Conservation (phyloP, 2,113 vertebrate genomes). For the Trochalopteron elliotii region DNA sequence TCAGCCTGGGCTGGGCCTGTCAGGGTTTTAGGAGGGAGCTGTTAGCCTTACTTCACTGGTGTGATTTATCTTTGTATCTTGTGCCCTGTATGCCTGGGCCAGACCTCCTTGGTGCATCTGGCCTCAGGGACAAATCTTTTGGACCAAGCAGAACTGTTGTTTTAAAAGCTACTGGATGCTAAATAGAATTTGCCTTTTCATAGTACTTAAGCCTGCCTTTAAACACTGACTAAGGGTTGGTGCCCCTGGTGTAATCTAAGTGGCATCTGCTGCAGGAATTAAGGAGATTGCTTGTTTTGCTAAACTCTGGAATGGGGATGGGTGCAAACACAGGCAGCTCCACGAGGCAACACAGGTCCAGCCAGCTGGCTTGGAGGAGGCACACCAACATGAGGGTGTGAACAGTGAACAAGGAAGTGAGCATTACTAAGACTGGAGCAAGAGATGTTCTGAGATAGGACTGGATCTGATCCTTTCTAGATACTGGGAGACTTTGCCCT, state of each 20-base stretch:
- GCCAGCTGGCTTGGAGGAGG: background rate
- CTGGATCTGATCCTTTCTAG: background rate
- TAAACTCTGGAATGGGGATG: background rate
- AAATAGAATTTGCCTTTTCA: background rate
- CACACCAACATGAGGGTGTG: background rate
- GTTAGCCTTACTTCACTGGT: background rate
- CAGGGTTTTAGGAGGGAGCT: background rate
- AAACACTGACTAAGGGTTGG: background rate
- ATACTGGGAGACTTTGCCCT: background rate
- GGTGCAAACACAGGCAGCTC: background rate
- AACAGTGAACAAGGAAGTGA: background rate
- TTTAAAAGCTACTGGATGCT: background rate
- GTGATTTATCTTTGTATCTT: background rate
- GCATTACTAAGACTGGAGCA: background rate
- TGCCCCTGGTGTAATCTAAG: background rate
- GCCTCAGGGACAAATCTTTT: background rate
- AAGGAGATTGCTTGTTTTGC: background rate
- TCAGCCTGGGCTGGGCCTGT: background rate
- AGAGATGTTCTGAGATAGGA: background rate
- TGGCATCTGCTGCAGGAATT: background rate
- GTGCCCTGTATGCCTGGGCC: background rate
- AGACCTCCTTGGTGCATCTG: background rate
- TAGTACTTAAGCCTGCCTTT: background rate
- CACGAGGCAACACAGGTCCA: background rate
- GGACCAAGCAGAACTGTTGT: constrained; percentile 9